Conservation (phyloP, 2,888 invertebrate species). For the Gastracanthus pulcherrimus region DNA sequence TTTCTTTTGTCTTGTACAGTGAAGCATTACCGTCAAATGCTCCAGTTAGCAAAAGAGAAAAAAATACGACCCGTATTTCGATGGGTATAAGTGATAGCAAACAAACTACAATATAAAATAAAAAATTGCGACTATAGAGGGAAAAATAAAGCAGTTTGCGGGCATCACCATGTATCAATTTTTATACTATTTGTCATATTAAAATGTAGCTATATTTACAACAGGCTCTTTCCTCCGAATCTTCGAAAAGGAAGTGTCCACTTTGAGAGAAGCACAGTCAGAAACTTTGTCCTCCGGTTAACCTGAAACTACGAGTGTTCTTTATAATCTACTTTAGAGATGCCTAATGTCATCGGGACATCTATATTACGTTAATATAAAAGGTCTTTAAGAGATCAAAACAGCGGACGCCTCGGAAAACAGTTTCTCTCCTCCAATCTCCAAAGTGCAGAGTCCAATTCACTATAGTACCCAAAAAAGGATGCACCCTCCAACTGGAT, state of each 20-base stretch:
- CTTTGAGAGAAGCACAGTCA: constrained; percentile 9
- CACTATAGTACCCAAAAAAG: not conserved
- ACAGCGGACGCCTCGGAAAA: not conserved
- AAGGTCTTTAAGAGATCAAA: constrained; percentile 30
- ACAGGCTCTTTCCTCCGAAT: not conserved
- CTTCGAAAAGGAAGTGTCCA: not conserved
- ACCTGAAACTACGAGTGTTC: too few relatives aligned
- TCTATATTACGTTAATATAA: not conserved
- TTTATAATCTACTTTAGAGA: not conserved
- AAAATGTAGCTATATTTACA: not conserved
- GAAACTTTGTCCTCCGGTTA: too few relatives aligned
- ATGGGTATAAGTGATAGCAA: not conserved
- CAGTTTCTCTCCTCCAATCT: not conserved
- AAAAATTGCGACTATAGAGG: not conserved
- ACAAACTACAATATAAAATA: not conserved
- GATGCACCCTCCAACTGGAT: not conserved
- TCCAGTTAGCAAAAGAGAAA: not conserved
- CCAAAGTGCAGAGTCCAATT: not conserved
- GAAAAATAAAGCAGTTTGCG: not conserved
- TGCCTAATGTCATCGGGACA: not conserved
- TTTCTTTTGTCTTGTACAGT: not conserved
- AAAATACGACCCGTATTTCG: not conserved
- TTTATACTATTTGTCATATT: not conserved
- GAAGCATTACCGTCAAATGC: not conserved
- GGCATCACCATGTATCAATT: not conserved